Conservation (phyloP, 2,888 invertebrate genomes). For the Lycaena phlaeas region DNA sequence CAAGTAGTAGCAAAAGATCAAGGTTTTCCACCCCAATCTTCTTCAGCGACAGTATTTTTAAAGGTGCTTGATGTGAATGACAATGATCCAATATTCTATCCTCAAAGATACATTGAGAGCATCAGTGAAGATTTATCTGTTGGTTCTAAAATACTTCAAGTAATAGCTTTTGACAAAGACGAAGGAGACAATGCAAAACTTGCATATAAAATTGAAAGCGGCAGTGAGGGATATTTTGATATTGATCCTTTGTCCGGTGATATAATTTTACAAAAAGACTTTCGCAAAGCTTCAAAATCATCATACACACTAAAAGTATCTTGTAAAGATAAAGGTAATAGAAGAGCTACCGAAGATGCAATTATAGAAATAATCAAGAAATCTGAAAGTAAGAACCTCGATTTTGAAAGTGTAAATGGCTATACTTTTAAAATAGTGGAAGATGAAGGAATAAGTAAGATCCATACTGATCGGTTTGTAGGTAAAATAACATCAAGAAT, state of each 20-base stretch:
- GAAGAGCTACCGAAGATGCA: slow-evolving; percentile 81
- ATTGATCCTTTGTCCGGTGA: slow-evolving; percentile 86
- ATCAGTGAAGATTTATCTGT: slow-evolving; percentile 78
- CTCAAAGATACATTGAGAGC: slow-evolving; percentile 86
- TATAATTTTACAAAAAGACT: slow-evolving; percentile 77
- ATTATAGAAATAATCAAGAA: slow-evolving; percentile 85
- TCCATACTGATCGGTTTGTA: slow-evolving; percentile 79
- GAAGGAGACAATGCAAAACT: slow-evolving; percentile 90
- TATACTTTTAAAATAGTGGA: slow-evolving; percentile 89
- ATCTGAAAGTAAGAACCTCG: slow-evolving; percentile 79
- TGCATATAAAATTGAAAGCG: slow-evolving; percentile 83
- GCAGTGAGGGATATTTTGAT: slow-evolving; percentile 84
- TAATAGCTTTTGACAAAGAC: slow-evolving; percentile 89
- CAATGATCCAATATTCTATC: slow-evolving; percentile 93
- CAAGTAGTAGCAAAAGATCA: slow-evolving; percentile 92
- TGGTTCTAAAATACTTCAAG: slow-evolving; percentile 79
- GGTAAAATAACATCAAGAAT: slow-evolving; percentile 80
- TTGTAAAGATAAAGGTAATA: slow-evolving; percentile 86
- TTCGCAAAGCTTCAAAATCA: slow-evolving; percentile 77
- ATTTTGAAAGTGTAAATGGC: slow-evolving; percentile 82
- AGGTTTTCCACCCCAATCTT: slow-evolving; percentile 91
- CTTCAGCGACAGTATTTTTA: slow-evolving; percentile 89
- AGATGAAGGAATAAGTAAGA: slow-evolving; percentile 78
- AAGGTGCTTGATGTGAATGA: slow-evolving; percentile 92
- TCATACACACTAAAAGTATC: slow-evolving; percentile 83